These are phyloP conservation scores for Phyllotis vaccarum DNA, from an alignment of 2,797 vertebrate genomes.

Conservation along the genomic window DNA sequence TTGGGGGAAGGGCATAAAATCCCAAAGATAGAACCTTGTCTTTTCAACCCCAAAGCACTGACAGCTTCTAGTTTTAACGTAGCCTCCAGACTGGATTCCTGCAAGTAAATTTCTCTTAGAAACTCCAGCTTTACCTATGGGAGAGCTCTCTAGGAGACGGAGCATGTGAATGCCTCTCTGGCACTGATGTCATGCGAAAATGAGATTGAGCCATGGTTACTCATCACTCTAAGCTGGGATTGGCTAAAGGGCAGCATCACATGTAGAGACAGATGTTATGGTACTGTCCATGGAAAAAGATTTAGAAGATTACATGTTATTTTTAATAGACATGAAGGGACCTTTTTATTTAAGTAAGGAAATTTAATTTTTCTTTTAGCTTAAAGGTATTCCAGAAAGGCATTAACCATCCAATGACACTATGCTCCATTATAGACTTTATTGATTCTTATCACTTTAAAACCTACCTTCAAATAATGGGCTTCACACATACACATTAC, in stretches of 20 bases:
- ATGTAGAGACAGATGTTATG: conserved; percentile 39
- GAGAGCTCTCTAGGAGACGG: conserved; percentile 8
- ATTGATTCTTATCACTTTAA: not conserved
- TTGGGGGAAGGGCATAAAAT: conserved; percentile 62
- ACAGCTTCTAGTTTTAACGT: conserved; percentile 8
- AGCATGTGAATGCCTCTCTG: conserved; percentile 14
- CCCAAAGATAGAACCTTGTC: conserved; percentile 77
- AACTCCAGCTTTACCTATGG: conserved; percentile 28
- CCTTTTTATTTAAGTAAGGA: conserved; percentile 45
- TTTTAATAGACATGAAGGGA: not conserved
- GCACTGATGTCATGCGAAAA: conserved; percentile 61
- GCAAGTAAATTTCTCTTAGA: conserved; percentile 56
- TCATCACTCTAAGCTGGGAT: conserved; percentile 40
- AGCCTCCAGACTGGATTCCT: conserved; percentile 37
- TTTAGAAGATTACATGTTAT: conserved; percentile 19
- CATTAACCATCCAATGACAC: not conserved
- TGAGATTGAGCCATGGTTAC: conserved; percentile 66
- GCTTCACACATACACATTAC: not conserved
- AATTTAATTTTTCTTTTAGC: conserved; percentile 39
- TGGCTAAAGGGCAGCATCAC: not conserved
- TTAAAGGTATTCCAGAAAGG: conserved; percentile 1
- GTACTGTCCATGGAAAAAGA: conserved; percentile 25
- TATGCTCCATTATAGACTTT: not conserved
- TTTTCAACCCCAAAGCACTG: conserved; percentile 58
- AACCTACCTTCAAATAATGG: no score